Percentiles rank a stretch among this genome's conserved stretches.
phyloP scores from a whole-genome alignment of 2,888 invertebrate genomes.

The Tridacna gigas region DNA sequence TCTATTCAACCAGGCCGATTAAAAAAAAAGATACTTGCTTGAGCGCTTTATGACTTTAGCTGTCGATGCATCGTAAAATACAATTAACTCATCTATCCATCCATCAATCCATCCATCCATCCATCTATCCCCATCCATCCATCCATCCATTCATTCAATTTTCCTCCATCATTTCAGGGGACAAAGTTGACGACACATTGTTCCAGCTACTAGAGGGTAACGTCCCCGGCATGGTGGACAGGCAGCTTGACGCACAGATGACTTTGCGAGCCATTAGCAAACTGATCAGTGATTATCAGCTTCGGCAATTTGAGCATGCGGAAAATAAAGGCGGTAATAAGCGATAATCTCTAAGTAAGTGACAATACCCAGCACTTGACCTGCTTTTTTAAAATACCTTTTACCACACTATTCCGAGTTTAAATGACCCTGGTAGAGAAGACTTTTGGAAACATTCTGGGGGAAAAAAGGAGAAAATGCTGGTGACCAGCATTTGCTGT shows the following conservation, averaged over 20 bases:
- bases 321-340: conserved; percentile 30
- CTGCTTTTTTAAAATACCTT: neutral
- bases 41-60: too few relatives aligned
- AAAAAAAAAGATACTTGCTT: too few relatives aligned
- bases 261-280: conserved; percentile 56
- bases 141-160: too few relatives aligned
- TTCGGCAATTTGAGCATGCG: conserved; percentile 31
- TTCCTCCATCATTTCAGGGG: conserved; percentile 25
- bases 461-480: conserved; percentile 5
- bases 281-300: conserved; percentile 45
- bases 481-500: neutral
- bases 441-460: neutral
- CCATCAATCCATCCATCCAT: too few relatives aligned
- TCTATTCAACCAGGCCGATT: too few relatives aligned
- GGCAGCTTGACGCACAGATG: conserved; percentile 61
- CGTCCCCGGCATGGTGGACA: conserved; percentile 52
- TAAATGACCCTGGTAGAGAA: neutral
- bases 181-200: conserved; percentile 50
- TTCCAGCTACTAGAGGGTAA: conserved; percentile 48
- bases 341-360: conserved; percentile 17
- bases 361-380: neutral
- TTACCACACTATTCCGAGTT: neutral
- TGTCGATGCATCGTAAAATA: too few relatives aligned
- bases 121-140: too few relatives aligned
- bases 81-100: too few relatives aligned